Percentiles rank a stretch among this genome's conserved stretches.
These are phyloP conservation scores for Rhabdomys dilectus DNA, from an alignment of 2,113 vertebrate species.

Conservation along the genomic window DNA sequence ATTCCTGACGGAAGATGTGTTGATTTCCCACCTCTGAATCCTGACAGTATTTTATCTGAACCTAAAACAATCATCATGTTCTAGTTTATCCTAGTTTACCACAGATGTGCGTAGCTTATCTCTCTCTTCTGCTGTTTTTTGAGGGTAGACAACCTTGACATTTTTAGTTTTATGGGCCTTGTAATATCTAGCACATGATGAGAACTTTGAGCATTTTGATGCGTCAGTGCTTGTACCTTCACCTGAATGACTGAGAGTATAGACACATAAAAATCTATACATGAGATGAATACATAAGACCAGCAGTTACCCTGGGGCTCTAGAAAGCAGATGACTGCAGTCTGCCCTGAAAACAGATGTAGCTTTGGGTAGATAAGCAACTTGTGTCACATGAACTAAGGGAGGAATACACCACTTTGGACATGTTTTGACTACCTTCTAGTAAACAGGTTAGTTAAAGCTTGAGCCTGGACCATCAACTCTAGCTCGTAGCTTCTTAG, in stretches of 20 bases:
- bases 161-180: not conserved
- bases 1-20: constrained; percentile 49
- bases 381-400: not conserved
- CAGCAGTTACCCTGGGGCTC: not conserved
- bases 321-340: not conserved
- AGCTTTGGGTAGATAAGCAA: not conserved
- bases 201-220: not conserved
- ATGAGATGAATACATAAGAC: not conserved
- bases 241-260: not conserved
- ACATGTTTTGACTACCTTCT: not conserved
- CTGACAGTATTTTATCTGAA: constrained; percentile 57
- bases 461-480: not conserved
- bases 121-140: constrained; percentile 39
- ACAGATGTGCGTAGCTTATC: constrained; percentile 1
- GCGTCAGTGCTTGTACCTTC: not conserved
- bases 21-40: constrained; percentile 38
- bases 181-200: not conserved
- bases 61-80: not conserved
- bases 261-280: not conserved
- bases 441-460: not conserved
- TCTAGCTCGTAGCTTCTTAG: not conserved
- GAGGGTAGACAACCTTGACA: not conserved
- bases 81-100: not conserved
- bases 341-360: not conserved
- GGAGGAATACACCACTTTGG: not conserved